Evolutionary conservation across 2,113 vertebrate species (phyloP), one percentile per base, ranked within the genome.

Genomic region (Mastomys coucha): DNA sequence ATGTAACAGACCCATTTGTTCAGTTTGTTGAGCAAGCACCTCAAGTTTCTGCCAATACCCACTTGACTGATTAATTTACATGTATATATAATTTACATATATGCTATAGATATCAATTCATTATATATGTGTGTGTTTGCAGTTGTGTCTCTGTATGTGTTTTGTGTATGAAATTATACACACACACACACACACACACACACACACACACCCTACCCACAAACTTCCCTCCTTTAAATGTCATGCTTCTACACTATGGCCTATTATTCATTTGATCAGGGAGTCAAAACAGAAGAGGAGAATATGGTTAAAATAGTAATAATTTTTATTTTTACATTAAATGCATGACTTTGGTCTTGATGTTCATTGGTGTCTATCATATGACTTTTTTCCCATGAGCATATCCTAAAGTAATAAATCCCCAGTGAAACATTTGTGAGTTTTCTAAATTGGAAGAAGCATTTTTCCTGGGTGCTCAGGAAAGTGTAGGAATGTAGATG

Each of bases 271-370:
- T 76, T 28, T 70, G 89, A 88, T 67, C 36, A 75, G 13, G 77
- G 24, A 88, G 17, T 72, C 67, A 78, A 92, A 20, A 72, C 93
- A 56, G 7, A 72, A 73, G 22, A 84, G 51, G 28, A 56, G 94
- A 97, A 81, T 49, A 31, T 20, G 78, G 3, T 51, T 42, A 65
- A 85, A 75, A 70, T 60, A 70, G 0, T 39, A 51, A 90, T 20
- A 65, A 58, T 56, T 91, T 91, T 89, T 39, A 89, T 91, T 85
- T 91, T 94, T 63, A 91, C 91, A 72, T n/a, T 9, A 86, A 97
- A 81, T 88, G 8, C 13, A 82, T 81, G 12, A 84, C 8, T 9
- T 42, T 42, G 31, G 22, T 45, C 31, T 75, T 63, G 16, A 22
- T 51, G 0, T 11, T 81, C 22, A n/a, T 77, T 75, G 28, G 56